A percentile compares a stretch with the other conserved stretches of the same genome.
Conservation (phyloP, 2,888 invertebrate genomes). For the Mesorhabditis sp. region DNA sequence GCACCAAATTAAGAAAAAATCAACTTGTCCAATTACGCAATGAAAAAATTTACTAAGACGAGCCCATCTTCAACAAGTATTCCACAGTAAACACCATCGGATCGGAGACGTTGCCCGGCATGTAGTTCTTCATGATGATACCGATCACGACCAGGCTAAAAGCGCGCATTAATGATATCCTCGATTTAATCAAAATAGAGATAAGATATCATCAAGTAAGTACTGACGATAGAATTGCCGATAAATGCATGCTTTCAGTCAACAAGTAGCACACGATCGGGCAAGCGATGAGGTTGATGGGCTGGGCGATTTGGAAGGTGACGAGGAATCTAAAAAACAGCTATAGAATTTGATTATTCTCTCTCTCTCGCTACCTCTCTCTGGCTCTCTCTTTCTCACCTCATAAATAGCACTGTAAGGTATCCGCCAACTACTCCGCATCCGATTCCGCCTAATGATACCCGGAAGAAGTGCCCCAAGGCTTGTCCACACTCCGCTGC, state of each 20-base stretch:
- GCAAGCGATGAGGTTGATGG: slow-evolving; percentile 94
- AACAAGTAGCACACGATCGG: slow-evolving; percentile 91
- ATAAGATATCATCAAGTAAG: neutral
- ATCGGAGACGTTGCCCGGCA: slow-evolving; percentile 37
- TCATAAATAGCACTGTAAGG: slow-evolving; percentile 33
- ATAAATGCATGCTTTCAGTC: slow-evolving; percentile 96
- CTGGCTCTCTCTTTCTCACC: slow-evolving; percentile 15
- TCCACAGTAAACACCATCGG: slow-evolving; percentile 60
- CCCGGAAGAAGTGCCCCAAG: slow-evolving; percentile 31
- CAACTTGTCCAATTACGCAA: slow-evolving; percentile 19
- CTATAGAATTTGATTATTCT: neutral
- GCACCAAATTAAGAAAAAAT: slow-evolving; percentile 4
- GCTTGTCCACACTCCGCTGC: neutral
- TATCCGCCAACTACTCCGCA: slow-evolving; percentile 41
- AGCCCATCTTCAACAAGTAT: slow-evolving; percentile 82
- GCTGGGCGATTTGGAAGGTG: slow-evolving; percentile 70
- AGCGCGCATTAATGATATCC: neutral
- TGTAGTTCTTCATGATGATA: slow-evolving; percentile 76
- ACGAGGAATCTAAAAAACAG: slow-evolving; percentile 15
- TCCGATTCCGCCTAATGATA: slow-evolving; percentile 38
- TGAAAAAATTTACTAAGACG: slow-evolving; percentile 75
- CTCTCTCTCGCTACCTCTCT: neutral
- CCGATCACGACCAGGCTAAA: slow-evolving; percentile 90
- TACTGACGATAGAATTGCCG: slow-evolving; percentile 93
- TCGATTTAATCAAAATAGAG: too few relatives aligned